Percentiles rank a stretch among this genome's conserved stretches.
Evolutionary conservation across 2,888 invertebrate species (phyloP).

Genomic region (Salticus scenicus): DNA sequence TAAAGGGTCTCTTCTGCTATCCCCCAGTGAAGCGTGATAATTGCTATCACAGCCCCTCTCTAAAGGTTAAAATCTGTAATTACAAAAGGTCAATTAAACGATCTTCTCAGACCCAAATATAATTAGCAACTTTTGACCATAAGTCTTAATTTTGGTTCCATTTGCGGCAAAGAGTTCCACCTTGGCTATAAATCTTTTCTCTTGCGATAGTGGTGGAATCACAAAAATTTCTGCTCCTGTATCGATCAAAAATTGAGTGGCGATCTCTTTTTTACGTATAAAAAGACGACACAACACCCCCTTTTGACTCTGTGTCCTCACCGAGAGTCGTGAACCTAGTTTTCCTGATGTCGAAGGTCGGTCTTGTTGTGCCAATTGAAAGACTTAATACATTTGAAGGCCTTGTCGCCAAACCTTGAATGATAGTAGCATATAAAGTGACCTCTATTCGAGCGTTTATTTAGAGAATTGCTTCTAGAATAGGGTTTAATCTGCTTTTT

Average conservation of each 20-base stretch:
- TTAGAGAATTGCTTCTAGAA: conserved; percentile 11
- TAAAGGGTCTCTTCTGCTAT: too few species aligned
- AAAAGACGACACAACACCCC: neutral
- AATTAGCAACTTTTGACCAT: conserved; percentile 1
- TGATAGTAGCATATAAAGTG: conserved; percentile 1
- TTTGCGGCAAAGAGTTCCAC: conserved; percentile 39
- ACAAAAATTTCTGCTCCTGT: conserved; percentile 32
- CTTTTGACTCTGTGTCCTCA: conserved; percentile 13
- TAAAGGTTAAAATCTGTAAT: conserved; percentile 64
- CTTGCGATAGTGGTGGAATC: conserved; percentile 18
- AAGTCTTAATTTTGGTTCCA: conserved; percentile 29
- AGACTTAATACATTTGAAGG: neutral
- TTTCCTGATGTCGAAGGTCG: neutral
- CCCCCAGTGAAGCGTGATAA: too few species aligned
- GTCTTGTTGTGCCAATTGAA: conserved; percentile 12
- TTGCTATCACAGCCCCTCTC: too few species aligned
- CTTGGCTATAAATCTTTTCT: conserved; percentile 5
- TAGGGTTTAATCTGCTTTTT: neutral
- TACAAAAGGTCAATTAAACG: conserved; percentile 60
- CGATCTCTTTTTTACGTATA: conserved; percentile 6
- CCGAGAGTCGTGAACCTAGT: conserved; percentile 22
- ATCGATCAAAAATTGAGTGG: conserved; percentile 43
- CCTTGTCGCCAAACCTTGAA: conserved; percentile 3
- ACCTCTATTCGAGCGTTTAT: neutral
- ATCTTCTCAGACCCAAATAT: conserved; percentile 23